A percentile compares a stretch with the other conserved stretches of the same genome.
phyloP scores from a whole-genome alignment of 2,113 vertebrate genomes.

The Stegastes partitus region DNA sequence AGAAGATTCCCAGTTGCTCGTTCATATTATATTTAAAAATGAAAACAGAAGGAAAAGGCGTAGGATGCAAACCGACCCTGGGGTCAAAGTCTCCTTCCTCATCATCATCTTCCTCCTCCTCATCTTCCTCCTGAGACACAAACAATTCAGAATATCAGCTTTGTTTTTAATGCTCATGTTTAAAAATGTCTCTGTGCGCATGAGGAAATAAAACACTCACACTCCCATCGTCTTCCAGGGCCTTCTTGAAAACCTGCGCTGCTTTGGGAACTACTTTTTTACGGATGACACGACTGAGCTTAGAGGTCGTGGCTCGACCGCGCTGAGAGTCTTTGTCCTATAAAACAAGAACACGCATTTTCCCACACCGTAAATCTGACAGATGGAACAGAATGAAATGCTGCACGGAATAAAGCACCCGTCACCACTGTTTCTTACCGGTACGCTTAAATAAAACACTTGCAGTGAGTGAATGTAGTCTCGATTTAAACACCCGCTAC shows the following conservation, averaged over 20 bases:
- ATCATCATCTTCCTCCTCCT: slow-evolving; percentile 94
- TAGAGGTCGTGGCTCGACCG: slow-evolving; percentile 94
- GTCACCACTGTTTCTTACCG: no score
- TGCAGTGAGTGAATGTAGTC: no score
- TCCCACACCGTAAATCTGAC: not conserved
- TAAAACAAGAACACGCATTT: slow-evolving; percentile 27
- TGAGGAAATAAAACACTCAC: slow-evolving; percentile 84
- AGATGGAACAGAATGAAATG: not conserved
- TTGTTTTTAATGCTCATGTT: not conserved
- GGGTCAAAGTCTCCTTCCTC: slow-evolving; percentile 90
- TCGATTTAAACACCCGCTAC: no score
- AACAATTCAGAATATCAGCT: not conserved
- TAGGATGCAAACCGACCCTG: slow-evolving; percentile 84
- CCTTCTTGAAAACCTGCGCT: slow-evolving; percentile 98
- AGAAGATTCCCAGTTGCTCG: no score
- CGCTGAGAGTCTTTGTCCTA: slow-evolving; percentile 98
- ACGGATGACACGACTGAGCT: slow-evolving; percentile 97
- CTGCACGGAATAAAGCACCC: no score
- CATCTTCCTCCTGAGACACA: slow-evolving; percentile 91
- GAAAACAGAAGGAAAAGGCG: not conserved
- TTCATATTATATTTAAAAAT: no score
- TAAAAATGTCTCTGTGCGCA: not conserved
- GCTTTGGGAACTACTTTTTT: slow-evolving; percentile 96
- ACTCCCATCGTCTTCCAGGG: slow-evolving; percentile 95
- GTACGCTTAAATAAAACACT: no score